Percentiles rank a stretch among this genome's conserved stretches.
phyloP scores from a whole-genome alignment of 2,888 invertebrate genomes.

The Abrostola triplasia region DNA sequence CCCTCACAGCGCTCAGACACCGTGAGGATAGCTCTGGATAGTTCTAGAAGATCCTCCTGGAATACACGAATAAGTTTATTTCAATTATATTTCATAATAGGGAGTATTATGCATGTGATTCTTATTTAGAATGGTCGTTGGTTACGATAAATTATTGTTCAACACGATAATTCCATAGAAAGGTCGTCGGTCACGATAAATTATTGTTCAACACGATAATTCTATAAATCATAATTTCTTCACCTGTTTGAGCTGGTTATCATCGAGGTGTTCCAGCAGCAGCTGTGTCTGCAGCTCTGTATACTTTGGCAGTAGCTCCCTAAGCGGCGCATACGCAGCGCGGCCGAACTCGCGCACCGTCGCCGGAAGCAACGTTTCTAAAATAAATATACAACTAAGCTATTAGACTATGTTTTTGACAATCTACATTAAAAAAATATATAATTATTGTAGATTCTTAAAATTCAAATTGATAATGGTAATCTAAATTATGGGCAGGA shows the following conservation, averaged over 20 bases:
- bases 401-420: no score
- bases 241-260: slow-evolving; percentile 73
- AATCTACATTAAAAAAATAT: no score
- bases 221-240: not conserved
- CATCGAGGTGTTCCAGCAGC: slow-evolving; percentile 67
- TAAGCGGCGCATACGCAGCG: slow-evolving; percentile 77
- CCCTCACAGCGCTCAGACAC: slow-evolving; percentile 70
- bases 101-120: no score
- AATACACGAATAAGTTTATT: no score
- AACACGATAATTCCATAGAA: not conserved
- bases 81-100: no score
- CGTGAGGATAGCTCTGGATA: slow-evolving; percentile 68
- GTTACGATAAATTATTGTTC: not conserved
- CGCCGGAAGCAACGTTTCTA: slow-evolving; percentile 65
- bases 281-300: slow-evolving; percentile 73
- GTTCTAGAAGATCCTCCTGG: slow-evolving; percentile 80
- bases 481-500: no score
- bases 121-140: no score
- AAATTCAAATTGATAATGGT: no score
- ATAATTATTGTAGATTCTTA: no score
- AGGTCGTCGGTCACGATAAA: no score
- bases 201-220: not conserved
- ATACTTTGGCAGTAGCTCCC: slow-evolving; percentile 74
- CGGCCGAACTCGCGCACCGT: slow-evolving; percentile 72
- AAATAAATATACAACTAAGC: slow-evolving; percentile 1